Percentiles rank a stretch among this genome's conserved stretches.
phyloP scores from a whole-genome alignment of 2,113 vertebrate species.

The Strix aluco region DNA sequence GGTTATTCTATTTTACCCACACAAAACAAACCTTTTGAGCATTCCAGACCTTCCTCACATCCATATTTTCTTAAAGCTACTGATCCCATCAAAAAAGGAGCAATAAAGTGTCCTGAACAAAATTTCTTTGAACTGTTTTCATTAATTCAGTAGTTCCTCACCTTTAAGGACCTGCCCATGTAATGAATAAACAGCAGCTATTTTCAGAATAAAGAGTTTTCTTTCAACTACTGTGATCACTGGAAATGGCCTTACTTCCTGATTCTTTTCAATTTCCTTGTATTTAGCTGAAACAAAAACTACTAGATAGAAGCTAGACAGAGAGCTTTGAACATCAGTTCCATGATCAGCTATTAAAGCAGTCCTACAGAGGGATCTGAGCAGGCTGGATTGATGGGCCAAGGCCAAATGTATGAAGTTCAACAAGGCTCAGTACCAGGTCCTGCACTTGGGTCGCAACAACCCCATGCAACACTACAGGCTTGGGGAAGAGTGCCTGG shows the following conservation, averaged over 20 bases:
- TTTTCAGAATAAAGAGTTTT: slow-evolving; percentile 40
- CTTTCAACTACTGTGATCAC: slow-evolving; percentile 15
- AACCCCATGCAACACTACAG: neutral
- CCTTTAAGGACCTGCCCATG: neutral
- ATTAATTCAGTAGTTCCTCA: slow-evolving; percentile 31
- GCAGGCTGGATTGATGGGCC: neutral
- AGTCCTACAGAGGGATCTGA: neutral
- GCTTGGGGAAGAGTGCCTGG: neutral
- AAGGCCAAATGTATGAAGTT: neutral
- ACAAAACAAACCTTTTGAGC: neutral
- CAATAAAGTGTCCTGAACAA: neutral
- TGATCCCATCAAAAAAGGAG: neutral
- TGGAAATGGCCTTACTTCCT: slow-evolving; percentile 31
- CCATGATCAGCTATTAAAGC: slow-evolving; percentile 65
- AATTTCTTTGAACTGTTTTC: neutral
- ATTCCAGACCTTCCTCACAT: neutral
- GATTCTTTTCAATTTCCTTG: slow-evolving; percentile 3
- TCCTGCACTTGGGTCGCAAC: neutral
- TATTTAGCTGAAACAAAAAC: slow-evolving; percentile 56
- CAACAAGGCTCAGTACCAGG: fast-evolving
- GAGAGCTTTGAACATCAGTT: slow-evolving; percentile 61
- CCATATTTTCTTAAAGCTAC: neutral
- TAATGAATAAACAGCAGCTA: slow-evolving; percentile 13
- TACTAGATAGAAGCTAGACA: slow-evolving; percentile 35
- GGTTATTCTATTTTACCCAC: neutral